Evolutionary conservation across 2,797 vertebrate species (phyloP), one percentile per base, ranked within the genome.

Genomic region (Adrianichthys oophorus): DNA sequence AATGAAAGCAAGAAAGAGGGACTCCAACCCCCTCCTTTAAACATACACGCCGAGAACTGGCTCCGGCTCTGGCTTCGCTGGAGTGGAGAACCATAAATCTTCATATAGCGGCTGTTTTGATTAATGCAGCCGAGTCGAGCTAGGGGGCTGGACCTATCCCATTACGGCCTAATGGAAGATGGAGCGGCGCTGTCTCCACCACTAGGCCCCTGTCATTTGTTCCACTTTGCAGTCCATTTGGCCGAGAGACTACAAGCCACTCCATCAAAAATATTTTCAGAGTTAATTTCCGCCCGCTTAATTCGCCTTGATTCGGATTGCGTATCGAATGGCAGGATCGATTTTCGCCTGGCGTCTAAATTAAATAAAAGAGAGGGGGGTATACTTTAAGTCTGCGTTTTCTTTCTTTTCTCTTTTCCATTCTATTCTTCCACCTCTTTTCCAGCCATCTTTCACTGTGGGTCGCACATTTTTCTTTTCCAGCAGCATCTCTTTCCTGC

Each of bases 201-300:
- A 94, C 93, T 94, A 95, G 94, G 94, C 93, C 94, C 93, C 93
- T 94, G 93, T 96, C 95, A 96, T 97, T 96, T 96, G 95, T 97
- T 95, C 95, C 95, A 95, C 95, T 96, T 97, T 95, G 95, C 95
- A 95, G 94, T 95, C 94, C 95, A 95, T 94, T 95, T 95, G 94
- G 93, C 93, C 93, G 92, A 93, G 93, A 94, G 93, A 94, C 89
- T 94, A 94, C 94, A 94, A 94, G 92, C 92, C 93, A 95, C 93
- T 95, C 94, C 94, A 95, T 95, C 94, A 95, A 94, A 95, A 95
- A 95, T 94, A 95, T 95, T 95, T 95, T 95, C 94, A 94, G 94
- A 95, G 94, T 95, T 95, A 95, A 95, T 95, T 95, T 95, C 93
- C 93, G 92, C 92, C 92, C 92, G 93, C 93, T 95, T 95, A 95